phyloP scores from a whole-genome alignment of 2,888 invertebrate species.

The Amaurobius ferox region DNA sequence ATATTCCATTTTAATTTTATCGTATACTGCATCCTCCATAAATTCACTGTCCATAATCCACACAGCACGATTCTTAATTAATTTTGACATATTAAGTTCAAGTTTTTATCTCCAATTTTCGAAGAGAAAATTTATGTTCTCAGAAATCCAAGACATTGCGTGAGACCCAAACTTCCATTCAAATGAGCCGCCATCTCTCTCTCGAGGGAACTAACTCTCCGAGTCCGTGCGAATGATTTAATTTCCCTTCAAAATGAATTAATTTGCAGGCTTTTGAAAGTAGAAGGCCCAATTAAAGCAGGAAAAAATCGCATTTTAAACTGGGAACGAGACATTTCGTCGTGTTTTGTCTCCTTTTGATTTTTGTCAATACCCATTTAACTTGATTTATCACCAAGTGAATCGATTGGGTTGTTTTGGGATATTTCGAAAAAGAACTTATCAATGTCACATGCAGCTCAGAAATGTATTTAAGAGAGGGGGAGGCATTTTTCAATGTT shows the following conservation, averaged over 20 bases:
- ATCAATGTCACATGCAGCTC: background rate
- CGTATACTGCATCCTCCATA: too few relatives aligned
- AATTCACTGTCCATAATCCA: background rate
- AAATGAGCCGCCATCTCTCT: background rate
- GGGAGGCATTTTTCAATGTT: background rate
- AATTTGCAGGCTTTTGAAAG: conserved; percentile 9
- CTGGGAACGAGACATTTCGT: background rate
- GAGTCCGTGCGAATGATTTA: conserved; percentile 36
- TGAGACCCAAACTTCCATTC: conserved; percentile 24
- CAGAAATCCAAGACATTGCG: conserved; percentile 7
- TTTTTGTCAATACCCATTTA: conserved; percentile 37
- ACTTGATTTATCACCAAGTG: conserved; percentile 38
- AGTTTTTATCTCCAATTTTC: background rate
- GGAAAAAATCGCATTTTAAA: background rate
- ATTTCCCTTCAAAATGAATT: conserved; percentile 38
- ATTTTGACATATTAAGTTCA: background rate
- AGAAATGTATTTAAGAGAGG: background rate
- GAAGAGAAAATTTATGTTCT: background rate
- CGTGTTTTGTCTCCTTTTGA: conserved; percentile 28
- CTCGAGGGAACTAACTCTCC: conserved; percentile 42
- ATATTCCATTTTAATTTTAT: too few relatives aligned
- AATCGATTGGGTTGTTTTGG: conserved; percentile 28
- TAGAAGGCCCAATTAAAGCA: background rate
- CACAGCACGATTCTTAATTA: background rate
- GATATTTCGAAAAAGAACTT: background rate